Percentiles rank a stretch among this genome's conserved stretches.
Evolutionary conservation across 2,888 invertebrate species (phyloP).

Genomic region (Andrena chrysosceles): DNA sequence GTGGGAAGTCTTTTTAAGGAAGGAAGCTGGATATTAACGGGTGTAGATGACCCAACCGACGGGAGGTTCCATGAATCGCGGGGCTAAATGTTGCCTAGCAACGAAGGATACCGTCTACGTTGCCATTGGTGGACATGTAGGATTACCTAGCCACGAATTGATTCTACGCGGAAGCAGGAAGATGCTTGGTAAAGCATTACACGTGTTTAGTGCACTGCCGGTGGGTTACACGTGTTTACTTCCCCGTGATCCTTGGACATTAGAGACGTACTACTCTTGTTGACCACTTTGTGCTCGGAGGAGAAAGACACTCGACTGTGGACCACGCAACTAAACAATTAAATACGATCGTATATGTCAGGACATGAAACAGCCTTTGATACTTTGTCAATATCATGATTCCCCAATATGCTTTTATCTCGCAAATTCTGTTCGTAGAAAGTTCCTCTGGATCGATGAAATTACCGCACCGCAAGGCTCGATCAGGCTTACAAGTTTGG

Average conservation of each 20-base stretch:
- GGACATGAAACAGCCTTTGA: too few species aligned
- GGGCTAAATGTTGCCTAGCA: conserved; percentile 23
- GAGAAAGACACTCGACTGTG: neutral
- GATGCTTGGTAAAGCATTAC: conserved; percentile 42
- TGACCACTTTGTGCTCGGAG: conserved; percentile 17
- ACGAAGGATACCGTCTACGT: conserved; percentile 11
- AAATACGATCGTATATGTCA: too few species aligned
- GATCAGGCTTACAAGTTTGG: too few species aligned
- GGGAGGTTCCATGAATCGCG: neutral
- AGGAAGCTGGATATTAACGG: neutral
- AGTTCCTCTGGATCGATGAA: too few species aligned
- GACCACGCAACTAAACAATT: too few species aligned
- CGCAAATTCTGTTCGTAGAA: too few species aligned
- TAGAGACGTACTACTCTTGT: conserved; percentile 9
- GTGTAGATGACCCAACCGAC: too few species aligned
- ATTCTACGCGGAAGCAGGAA: conserved; percentile 20
- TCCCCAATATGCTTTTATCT: too few species aligned
- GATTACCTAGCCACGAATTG: conserved; percentile 37
- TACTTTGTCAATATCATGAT: too few species aligned
- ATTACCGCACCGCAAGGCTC: too few species aligned
- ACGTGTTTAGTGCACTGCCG: conserved; percentile 40
- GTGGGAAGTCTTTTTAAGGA: neutral
- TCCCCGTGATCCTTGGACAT: conserved; percentile 28
- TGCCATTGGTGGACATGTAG: conserved; percentile 10
- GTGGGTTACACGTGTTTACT: conserved; percentile 29